Base-by-base conservation (phyloP, 2,888 invertebrate species). In the Lutraria lutraria region DNA sequence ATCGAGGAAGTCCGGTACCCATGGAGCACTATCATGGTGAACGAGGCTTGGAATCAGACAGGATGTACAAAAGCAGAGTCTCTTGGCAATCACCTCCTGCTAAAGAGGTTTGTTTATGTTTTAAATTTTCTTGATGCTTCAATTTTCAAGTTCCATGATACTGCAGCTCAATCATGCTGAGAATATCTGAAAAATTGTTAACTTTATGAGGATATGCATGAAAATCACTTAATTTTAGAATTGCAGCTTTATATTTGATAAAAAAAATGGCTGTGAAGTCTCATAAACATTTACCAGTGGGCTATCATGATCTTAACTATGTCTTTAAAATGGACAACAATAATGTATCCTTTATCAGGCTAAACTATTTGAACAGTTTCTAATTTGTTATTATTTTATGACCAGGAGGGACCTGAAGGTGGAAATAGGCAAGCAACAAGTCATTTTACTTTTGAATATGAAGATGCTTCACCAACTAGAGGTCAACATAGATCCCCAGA, bases 371-470 rank as follows among this genome's bases (percentile, higher is more conserved):
- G 4, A 43, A 43, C 43, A 56, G 3, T 16, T 68, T 68, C 25
- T 12, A 43, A 68, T 68, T 68, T 25, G n/a, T 68, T 43, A 43
- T 43, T 43, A 25, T 68, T 68, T 68, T n/a, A 54, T 56, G 34
- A 19, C 43, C 31, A 81, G 81, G 80, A 86, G n/a, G n/a, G 86
- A 68, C 60, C 88, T n/a, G 85, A 80, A 25, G 81, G 60, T 15
- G 85, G n/a, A n/a, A 34, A 29, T 25, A 84, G 88, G 25, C 79
- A 87, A 19, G 60, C 85, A 12, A 89, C 91, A 12, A 89, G 86
- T 84, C 85, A 91, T 84, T 91, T 91, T 85, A 60, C 85, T 6
- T 89, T 89, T 81, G 91, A 89, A 29, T 89, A 84, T 63, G 56
- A 82, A 10, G 86, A 84, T 81, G 86, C 29, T 19, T 80, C 72